A percentile compares a stretch with the other conserved stretches of the same genome.
phyloP scores from a whole-genome alignment of 1,140 invertebrate genomes.

The Riptortus pedestris region DNA sequence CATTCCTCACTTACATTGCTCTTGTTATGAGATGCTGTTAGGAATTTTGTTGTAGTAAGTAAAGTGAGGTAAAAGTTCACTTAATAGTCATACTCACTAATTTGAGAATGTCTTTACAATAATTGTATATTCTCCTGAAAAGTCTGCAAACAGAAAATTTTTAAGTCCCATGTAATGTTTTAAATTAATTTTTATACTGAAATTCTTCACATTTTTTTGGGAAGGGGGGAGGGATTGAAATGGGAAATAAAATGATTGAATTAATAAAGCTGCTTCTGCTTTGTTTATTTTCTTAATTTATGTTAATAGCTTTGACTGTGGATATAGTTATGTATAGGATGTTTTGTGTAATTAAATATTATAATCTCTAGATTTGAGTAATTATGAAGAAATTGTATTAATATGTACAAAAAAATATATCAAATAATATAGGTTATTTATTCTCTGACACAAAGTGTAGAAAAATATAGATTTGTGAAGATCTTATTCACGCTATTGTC shows the following conservation, averaged over 20 bases:
- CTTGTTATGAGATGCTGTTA: conserved; percentile 26
- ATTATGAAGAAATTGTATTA: neutral
- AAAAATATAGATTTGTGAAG: neutral
- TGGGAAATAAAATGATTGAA: neutral
- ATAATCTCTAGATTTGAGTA: neutral
- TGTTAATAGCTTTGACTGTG: conserved; percentile 13
- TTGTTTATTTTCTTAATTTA: conserved; percentile 4
- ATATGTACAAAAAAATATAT: neutral
- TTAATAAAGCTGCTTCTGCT: neutral
- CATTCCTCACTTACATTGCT: conserved; percentile 21
- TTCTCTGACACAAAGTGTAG: conserved; percentile 1
- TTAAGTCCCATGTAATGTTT: conserved; percentile 1
- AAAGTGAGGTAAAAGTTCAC: conserved; percentile 11
- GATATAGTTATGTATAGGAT: neutral
- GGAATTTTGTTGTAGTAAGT: conserved; percentile 18
- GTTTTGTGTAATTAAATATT: conserved; percentile 4
- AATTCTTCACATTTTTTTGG: neutral
- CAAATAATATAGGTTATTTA: neutral
- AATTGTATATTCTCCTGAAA: neutral
- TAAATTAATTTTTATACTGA: neutral
- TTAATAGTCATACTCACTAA: conserved; percentile 15
- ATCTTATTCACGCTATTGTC: neutral
- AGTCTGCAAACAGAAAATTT: neutral
- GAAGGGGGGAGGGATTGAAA: neutral
- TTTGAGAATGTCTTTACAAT: conserved; percentile 6